Conservation (phyloP, 2,888 invertebrate species). For the Conomelus anceps region DNA sequence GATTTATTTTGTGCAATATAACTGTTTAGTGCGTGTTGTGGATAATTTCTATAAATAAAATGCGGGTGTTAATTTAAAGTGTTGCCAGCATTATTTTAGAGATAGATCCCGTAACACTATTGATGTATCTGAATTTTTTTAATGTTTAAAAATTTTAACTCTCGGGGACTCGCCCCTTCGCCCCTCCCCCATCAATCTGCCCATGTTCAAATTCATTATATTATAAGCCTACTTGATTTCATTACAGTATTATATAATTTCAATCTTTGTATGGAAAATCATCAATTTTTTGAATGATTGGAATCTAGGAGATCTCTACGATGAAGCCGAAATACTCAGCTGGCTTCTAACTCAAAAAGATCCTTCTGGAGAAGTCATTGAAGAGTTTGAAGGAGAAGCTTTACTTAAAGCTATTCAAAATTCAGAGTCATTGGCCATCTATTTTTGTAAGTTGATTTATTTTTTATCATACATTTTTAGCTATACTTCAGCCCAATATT, state of each 20-base stretch:
- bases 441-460: conserved; percentile 82
- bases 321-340: conserved; percentile 79
- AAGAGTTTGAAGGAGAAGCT: conserved; percentile 76
- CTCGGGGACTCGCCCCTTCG: too few relatives aligned
- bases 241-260: neutral
- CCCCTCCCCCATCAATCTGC: too few relatives aligned
- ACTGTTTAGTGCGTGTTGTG: too few relatives aligned
- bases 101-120: too few relatives aligned
- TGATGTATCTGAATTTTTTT: too few relatives aligned
- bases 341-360: conserved; percentile 89
- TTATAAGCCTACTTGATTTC: neutral
- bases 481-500: neutral
- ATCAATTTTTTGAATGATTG: neutral
- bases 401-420: conserved; percentile 68
- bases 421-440: conserved; percentile 77
- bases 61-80: too few relatives aligned
- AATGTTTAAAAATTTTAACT: too few relatives aligned
- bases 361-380: conserved; percentile 84
- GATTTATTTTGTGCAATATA: too few relatives aligned
- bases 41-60: too few relatives aligned
- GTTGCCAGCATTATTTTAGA: too few relatives aligned
- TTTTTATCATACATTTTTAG: neutral
- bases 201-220: too few relatives aligned
- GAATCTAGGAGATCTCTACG: conserved; percentile 67
- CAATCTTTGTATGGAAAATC: neutral